Evolutionary conservation across 2,797 vertebrate genomes (phyloP), one percentile per base, ranked within the genome.

Genomic region (Galagoides demidoff): DNA sequence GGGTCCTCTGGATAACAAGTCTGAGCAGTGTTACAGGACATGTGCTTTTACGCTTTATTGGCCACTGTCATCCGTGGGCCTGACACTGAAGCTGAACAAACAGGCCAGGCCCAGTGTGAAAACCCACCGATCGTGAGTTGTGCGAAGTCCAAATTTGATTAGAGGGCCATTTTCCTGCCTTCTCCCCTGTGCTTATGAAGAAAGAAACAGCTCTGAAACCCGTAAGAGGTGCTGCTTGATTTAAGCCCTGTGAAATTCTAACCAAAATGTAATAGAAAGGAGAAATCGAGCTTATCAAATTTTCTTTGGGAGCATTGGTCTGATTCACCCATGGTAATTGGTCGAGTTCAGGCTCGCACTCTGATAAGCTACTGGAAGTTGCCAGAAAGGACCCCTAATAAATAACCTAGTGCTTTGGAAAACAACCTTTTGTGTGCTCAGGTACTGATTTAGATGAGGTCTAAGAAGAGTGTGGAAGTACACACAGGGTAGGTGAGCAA

Each of bases 221-320:
- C 89, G 79, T 95, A 63, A 49, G 90, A 97, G 92, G 96, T 73
- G 45, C 89, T 73, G 84, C 95, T 94, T 91, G 82, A 96, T 95
- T 90, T 95, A 94, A 96, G 85, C 85, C 68, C 90, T 92, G 76
- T 95, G 96, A 97, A 96, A 97, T 96, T 96, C 92, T 93, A 95
- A 96, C 86, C 94, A 88, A 91, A 96, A 97, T 89, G 78, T 92
- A 96, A 97, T 96, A 97, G 85, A 93, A 95, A 96, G 92, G 81
- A 96, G 97, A 97, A 97, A 93, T 82, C 92, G 96, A 97, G 94
- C 97, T 97, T 82, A 96, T 96, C 96, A 96, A 84, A 93, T 93
- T 96, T 95, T 94, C 89, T 74, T 93, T 92, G 68, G 83, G 81
- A 82, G 87, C 95, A 88, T 23, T 61, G 91, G 91, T 95, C 91